These are phyloP conservation scores for Chalcosyrphus nemorum DNA, from an alignment of 2,888 invertebrate genomes.

Conservation along the genomic window DNA sequence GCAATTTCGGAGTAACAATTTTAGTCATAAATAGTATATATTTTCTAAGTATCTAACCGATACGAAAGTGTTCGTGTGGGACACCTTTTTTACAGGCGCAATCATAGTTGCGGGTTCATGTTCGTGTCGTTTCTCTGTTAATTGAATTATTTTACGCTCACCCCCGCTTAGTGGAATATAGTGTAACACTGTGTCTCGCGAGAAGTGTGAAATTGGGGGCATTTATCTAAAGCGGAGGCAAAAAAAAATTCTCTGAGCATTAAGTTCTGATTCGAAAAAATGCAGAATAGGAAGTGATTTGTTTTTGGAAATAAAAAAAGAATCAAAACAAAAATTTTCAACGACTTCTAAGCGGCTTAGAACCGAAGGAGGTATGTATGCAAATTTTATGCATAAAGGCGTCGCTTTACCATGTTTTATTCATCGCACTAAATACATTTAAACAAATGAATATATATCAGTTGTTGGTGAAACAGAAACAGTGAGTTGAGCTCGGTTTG, in stretches of 20 bases:
- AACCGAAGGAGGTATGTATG: neutral
- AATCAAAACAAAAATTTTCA: neutral
- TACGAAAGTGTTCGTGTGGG: constrained; percentile 5
- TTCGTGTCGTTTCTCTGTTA: constrained; percentile 29
- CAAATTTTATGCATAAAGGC: neutral
- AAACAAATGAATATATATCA: neutral
- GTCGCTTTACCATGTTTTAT: too few relatives aligned
- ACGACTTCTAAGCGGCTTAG: neutral
- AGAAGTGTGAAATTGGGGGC: constrained; percentile 4
- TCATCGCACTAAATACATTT: neutral
- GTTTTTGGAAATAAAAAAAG: neutral
- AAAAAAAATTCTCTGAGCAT: neutral
- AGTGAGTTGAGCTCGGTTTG: too few relatives aligned
- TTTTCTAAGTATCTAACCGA: neutral
- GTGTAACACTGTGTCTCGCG: constrained; percentile 18
- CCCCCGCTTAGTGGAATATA: constrained; percentile 3
- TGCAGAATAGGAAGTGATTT: constrained; percentile 9
- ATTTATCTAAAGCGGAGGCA: constrained; percentile 6
- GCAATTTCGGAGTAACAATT: constrained; percentile 19
- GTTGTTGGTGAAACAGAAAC: too few relatives aligned
- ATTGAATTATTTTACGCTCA: constrained; percentile 39
- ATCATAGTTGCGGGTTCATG: constrained; percentile 23
- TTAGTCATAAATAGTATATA: neutral
- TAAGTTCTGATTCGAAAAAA: constrained; percentile 1
- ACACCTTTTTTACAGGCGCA: constrained; percentile 14